Percentiles rank a stretch among this genome's conserved stretches.
phyloP scores from a whole-genome alignment of 2,113 vertebrate species.

The Cryptoleucopteryx plumbea region DNA sequence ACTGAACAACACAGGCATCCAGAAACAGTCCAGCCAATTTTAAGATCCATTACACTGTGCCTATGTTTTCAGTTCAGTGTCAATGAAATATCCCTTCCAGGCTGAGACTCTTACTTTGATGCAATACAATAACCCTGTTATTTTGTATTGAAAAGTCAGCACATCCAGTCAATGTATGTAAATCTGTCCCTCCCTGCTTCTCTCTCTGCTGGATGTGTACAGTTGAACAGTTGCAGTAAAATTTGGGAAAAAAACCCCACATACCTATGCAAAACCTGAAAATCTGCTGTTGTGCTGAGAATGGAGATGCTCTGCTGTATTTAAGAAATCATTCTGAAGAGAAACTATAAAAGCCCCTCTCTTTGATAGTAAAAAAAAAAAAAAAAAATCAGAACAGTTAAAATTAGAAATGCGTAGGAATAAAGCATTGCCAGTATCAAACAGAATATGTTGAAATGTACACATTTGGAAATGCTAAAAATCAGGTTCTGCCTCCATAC shows the following conservation, averaged over 20 bases:
- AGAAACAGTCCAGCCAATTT: slow-evolving; percentile 43
- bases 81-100: slow-evolving; percentile 60
- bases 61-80: slow-evolving; percentile 50
- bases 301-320: not conserved
- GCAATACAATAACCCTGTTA: slow-evolving; percentile 48
- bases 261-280: not conserved
- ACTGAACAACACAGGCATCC: not conserved
- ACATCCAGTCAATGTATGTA: not conserved
- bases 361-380: slow-evolving; percentile 40
- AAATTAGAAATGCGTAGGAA: slow-evolving; percentile 53
- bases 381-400: slow-evolving; percentile 28
- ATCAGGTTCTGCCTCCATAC: slow-evolving; percentile 8
- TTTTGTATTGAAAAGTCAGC: slow-evolving; percentile 34
- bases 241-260: not conserved
- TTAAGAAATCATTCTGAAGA: not conserved
- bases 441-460: slow-evolving; percentile 40
- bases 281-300: not conserved
- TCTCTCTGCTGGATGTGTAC: not conserved
- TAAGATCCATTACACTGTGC: slow-evolving; percentile 46
- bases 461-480: slow-evolving; percentile 39
- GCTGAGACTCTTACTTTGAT: slow-evolving; percentile 35
- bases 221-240: not conserved
- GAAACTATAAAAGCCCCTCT: not conserved
- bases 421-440: slow-evolving; percentile 34
- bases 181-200: not conserved